phyloP scores from a whole-genome alignment of 2,888 invertebrate genomes.

The Parelbella ahira region DNA sequence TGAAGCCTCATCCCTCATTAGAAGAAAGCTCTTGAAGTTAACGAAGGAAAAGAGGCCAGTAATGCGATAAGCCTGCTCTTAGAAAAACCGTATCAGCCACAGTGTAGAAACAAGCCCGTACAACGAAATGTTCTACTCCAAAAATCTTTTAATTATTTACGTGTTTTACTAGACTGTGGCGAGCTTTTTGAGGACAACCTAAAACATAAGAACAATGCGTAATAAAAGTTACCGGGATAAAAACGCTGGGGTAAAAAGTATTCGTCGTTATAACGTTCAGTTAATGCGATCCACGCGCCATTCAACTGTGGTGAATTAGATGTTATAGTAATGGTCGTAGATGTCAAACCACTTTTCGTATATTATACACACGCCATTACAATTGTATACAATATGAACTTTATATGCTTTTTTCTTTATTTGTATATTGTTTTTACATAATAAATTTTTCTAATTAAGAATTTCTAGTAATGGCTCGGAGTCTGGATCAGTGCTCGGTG shows the following conservation, averaged over 20 bases:
- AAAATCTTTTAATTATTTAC: background rate
- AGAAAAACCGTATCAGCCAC: slow-evolving; percentile 29
- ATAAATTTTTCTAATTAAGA: no score
- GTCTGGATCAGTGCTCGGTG: no score
- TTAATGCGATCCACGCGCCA: no score
- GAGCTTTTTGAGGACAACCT: slow-evolving; percentile 23
- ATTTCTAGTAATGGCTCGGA: no score
- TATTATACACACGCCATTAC: no score
- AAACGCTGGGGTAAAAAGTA: slow-evolving; percentile 38
- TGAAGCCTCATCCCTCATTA: slow-evolving; percentile 23
- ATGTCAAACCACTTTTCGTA: no score
- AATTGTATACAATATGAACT: no score
- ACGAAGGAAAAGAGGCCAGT: slow-evolving; percentile 35
- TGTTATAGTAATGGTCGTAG: no score
- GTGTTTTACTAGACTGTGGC: slow-evolving; percentile 21
- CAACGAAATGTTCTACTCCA: slow-evolving; percentile 5
- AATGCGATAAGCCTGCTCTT: slow-evolving; percentile 36
- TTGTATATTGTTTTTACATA: no score
- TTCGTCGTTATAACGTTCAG: no score
- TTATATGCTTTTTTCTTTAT: no score
- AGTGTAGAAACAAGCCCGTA: slow-evolving; percentile 26
- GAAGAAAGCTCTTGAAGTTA: slow-evolving; percentile 35
- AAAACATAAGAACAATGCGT: slow-evolving; percentile 35
- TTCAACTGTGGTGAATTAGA: no score
- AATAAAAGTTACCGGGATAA: slow-evolving; percentile 31